Evolutionary conservation across 1,140 invertebrate genomes (phyloP), one percentile per base, ranked within the genome.

Genomic region (Ditylenchus dipsaci): DNA sequence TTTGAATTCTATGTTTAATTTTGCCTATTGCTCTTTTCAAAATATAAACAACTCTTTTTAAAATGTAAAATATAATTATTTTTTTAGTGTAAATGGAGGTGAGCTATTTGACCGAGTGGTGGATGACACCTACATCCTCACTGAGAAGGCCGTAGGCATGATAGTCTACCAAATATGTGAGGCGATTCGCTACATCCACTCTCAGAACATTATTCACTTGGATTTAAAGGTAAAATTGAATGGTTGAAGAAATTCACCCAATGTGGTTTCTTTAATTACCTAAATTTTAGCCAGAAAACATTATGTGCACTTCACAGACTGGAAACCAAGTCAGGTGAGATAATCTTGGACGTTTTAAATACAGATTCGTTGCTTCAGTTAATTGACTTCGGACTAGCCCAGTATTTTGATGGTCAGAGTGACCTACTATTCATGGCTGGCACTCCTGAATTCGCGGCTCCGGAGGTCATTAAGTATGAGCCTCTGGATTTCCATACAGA

Each of bases 61-160:
- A n/a, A n/a, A n/a, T n/a, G n/a, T n/a, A n/a, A n/a, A n/a, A n/a
- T n/a, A n/a, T n/a, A n/a, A n/a, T n/a, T n/a, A n/a, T n/a, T n/a
- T n/a, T 74, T 81, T 74, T 61, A 80, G 78, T 62, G 80, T 82
- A 11, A 45, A 74, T 38, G 87, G 86, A 13, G 87, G 87, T 7
- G 87, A 88, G 74, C 76, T 88, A 38, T 88, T 88, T 78, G 85
- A 87, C 66, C 86, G 85, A 65, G 85, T 88, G 23, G 84, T 85
- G 15, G 80, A 83, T 33, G 85, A 88, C 67, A 85, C 82, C 65
- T 87, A 87, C 64, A 81, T 84, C 49, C 75, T 87, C 7, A 85
- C 82, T 63, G 87, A 87, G 74, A 85, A 84, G 59, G 87, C 87
- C 59, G 86, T 87, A 1, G 84, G 84, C 5, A 76, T 83, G 45